Evolutionary conservation across 2,888 invertebrate species (phyloP).

Genomic region (Caenorhabditis afra): DNA sequence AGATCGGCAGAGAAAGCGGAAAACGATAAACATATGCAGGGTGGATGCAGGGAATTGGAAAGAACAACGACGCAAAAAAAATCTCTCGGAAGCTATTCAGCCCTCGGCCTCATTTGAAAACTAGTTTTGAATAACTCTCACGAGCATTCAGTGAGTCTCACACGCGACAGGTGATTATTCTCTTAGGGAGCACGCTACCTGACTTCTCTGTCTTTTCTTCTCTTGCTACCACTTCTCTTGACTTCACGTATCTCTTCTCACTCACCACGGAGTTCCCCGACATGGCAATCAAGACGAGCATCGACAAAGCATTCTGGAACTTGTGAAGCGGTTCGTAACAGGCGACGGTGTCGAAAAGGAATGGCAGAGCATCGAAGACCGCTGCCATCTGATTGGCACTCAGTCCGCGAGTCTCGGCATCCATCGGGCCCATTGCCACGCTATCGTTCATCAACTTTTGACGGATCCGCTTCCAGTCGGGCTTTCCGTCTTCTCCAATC

Average conservation of each 20-base stretch:
- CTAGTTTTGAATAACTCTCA: too few relatives aligned
- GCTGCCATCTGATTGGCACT: slow-evolving; percentile 34
- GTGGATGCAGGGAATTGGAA: too few relatives aligned
- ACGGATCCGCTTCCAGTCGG: slow-evolving; percentile 34
- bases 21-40: too few relatives aligned
- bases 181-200: too few relatives aligned
- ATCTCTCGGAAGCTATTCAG: too few relatives aligned
- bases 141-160: too few relatives aligned
- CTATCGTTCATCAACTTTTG: slow-evolving; percentile 16
- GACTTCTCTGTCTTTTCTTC: too few relatives aligned
- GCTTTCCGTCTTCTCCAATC: slow-evolving; percentile 11
- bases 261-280: slow-evolving; percentile 43
- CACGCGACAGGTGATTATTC: background rate
- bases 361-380: slow-evolving; percentile 57
- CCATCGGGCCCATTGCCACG: background rate
- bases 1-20: too few relatives aligned
- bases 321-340: slow-evolving; percentile 28
- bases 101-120: too few relatives aligned
- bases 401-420: background rate
- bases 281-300: slow-evolving; percentile 50
- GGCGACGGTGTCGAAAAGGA: slow-evolving; percentile 46
- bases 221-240: too few relatives aligned
- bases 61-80: too few relatives aligned
- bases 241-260: too few relatives aligned
- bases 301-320: slow-evolving; percentile 38